Base-by-base conservation (phyloP, 2,797 vertebrate genomes). In the Fringilla coelebs region DNA sequence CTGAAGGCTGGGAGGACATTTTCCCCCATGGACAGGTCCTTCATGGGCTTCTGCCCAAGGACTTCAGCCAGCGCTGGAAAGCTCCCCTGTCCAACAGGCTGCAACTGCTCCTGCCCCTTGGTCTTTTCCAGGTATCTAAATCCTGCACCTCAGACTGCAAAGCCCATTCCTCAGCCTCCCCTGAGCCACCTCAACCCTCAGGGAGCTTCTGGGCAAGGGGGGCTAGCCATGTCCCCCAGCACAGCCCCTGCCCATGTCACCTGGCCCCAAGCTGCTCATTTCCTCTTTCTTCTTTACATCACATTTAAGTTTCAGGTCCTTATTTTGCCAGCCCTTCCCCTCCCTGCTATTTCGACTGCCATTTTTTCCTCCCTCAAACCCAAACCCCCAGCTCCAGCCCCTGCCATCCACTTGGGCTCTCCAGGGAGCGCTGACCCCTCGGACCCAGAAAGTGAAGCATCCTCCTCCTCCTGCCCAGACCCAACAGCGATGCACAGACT, bases 271-370 rank as follows among this genome's bases (percentile, higher is more conserved):
- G 72, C 70, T 7, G 3, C 75, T 88, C 85, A 65, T 61, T 96
- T 96, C 92, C 88, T 92, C 95, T 95, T 96, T 92, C 57, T 54
- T 68, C 91, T 77, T 74, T 3, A 3, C 41, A 68, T 77, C 71
- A 72, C 65, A 54, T 51, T 79, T 17, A 68, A 80, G 92, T 94
- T 97, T 96, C 89, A 68, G 75, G 84, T 95, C 90, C 92, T 90
- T 80, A 85, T 92, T 93, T 92, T 5, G 2, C 65, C 65, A 84
- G 81, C 32, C 57, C 72, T 93, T 93, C 90, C 77, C 57, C 85
- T 94, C 78, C 25, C 40, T 25, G 41, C 17, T 57, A 36, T 82
- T 83, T 83, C 0, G 0, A 55, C 75, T 60, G 43, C 29, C 80
- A 24, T 66, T 72, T 92, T 65, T 51, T 22, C 15, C 71, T 62